Base-by-base conservation (phyloP, 1,140 invertebrate genomes). In the Drosophila prosaltans region DNA sequence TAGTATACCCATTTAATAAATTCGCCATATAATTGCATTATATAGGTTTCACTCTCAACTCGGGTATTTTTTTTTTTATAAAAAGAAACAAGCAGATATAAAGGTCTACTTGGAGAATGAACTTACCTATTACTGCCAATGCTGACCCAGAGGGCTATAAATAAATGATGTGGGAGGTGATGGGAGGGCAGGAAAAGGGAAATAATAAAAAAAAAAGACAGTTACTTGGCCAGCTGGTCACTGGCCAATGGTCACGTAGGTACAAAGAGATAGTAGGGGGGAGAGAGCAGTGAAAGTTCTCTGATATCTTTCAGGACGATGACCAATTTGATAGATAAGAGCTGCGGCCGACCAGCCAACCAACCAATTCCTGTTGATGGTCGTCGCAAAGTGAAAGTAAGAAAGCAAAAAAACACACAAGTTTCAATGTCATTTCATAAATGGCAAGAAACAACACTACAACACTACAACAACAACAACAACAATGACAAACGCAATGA, bases 381-480 rank as follows among this genome's bases (percentile, higher is more conserved):
- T 51, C 63, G 58, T 39, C 73, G 40, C 72, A 65, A 79, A 83
- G 75, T 60, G 62, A 70, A 73, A 73, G 81, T 57, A 55, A 63
- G 62, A 69, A 28, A 28, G 65, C 32, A 70, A 54, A 30, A 67
- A 55, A 66, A 68, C 40, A 69, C 65, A 69, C 67, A 79, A 83
- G 80, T 88, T 88, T 89, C 83, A 88, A 88, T 88, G 83, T 78
- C 83, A 88, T 83, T 86, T 88, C 83, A 86, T 86, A 86, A 86
- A 88, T 86, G 83, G 45, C 55, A 57, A 43, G 43, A 24, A 69
- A 48, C 7, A 59, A 57, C 43, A 57, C 43, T 45, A 60, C 59
- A 21, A 43, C 43, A 63, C 16, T 16, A 63, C 2, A 30, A 36
- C 32, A 36, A 36, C 1, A 68, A 28, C 71, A 63, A 63, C 68